Base-by-base conservation (phyloP, 2,113 vertebrate genomes). In the Indicator maculatus region DNA sequence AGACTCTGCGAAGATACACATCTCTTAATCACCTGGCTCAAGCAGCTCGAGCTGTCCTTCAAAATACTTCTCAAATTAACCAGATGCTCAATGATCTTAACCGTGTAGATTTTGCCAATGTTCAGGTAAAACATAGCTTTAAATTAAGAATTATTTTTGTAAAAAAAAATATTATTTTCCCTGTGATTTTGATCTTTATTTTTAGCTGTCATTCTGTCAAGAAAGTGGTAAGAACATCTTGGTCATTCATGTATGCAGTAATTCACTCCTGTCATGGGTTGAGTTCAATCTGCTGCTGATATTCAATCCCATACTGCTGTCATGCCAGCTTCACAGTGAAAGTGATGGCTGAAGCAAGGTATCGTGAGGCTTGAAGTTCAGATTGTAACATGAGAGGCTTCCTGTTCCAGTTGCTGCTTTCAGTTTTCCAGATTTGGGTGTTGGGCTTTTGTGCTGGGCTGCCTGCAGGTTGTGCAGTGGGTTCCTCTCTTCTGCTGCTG, bases 1-100 rank as follows among this genome's bases (percentile, higher is more conserved):
- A 99, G 98, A 99, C 99, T 89, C 97, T 99, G 98, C 98, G 99
- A 96, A 98, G 99, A 96, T 99, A 99, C 97, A 99, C 99, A 80
- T 99, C 99, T 92, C 98, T 99, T 93, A 99, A 99, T 98, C 99
- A 99, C 96, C 98, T 99, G 98, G 99, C 99, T 93, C 99, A 99
- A 97, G 99, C 99, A 58, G 99, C 99, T 26, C 99, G 99, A 1
- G 99, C 99, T 56, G 99, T 99, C 56, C 98, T 99, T 67, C 99
- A 99, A 97, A 99, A 99, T 95, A 99, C 99, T 91, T 99, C 99
- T 76, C 99, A 99, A 95, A 99, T 99, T 97, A 99, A 99, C 98
- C 99, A 99, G 98, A 99, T 99, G 99, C 99, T 99, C 93, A 99
- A 98, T 38, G 99, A 99, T 98, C 99, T 99, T 97, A 99, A 99